These are phyloP conservation scores for Genyomyrus donnyi DNA, from an alignment of 2,113 vertebrate species.

Conservation along the genomic window DNA sequence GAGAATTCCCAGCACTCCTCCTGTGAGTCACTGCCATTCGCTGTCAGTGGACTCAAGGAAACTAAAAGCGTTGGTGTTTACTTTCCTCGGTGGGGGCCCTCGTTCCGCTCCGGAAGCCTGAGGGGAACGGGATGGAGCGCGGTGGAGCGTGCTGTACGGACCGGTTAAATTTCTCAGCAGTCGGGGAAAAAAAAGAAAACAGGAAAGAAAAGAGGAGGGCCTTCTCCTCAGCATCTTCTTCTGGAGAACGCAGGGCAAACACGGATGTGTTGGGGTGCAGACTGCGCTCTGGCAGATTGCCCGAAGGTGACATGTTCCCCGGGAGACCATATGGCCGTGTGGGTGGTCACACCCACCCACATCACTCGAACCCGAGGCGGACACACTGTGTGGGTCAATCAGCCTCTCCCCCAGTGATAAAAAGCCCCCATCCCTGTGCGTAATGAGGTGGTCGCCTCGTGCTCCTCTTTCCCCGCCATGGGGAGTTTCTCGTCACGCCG, in stretches of 20 bases:
- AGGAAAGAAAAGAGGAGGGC: neutral
- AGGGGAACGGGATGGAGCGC: neutral
- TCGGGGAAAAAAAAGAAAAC: neutral
- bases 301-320: neutral
- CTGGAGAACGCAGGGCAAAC: neutral
- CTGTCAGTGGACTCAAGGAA: neutral
- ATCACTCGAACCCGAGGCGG: neutral
- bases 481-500: neutral
- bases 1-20: neutral
- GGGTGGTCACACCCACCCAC: slow-evolving; percentile 14
- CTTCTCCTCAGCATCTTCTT: neutral
- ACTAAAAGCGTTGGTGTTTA: neutral
- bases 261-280: neutral
- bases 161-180: neutral
- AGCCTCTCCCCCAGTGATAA: neutral
- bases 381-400: neutral
- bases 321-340: neutral
- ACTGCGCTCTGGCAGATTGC: neutral
- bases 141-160: neutral
- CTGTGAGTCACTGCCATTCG: neutral
- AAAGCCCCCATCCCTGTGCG: neutral
- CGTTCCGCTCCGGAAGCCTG: neutral
- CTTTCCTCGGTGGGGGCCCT: neutral
- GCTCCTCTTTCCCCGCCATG: neutral
- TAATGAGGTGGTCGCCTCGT: slow-evolving; percentile 3